Percentiles rank a stretch among this genome's conserved stretches.
Evolutionary conservation across 2,797 vertebrate genomes (phyloP).

Genomic region (Sibirionetta formosa): DNA sequence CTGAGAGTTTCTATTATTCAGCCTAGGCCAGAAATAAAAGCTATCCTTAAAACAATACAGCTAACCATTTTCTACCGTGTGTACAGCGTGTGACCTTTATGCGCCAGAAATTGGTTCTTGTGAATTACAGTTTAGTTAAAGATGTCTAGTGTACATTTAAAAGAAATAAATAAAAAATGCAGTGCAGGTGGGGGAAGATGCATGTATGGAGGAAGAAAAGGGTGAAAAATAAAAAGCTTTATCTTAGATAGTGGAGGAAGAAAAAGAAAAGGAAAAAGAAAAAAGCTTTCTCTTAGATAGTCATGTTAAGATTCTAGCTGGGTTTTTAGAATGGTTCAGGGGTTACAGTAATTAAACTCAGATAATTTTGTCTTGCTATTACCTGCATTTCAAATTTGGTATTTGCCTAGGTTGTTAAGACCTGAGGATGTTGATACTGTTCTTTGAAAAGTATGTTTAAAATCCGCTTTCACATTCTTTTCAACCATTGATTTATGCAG

Average conservation of each 20-base stretch:
- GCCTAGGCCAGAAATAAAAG: background rate
- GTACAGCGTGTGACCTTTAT: conserved; percentile 27
- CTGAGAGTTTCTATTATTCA: conserved; percentile 9
- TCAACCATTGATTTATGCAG: conserved; percentile 36
- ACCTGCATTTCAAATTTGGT: conserved; percentile 49
- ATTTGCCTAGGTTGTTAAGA: conserved; percentile 62
- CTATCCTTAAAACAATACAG: background rate
- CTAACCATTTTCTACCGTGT: conserved; percentile 51
- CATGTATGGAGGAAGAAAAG: no score
- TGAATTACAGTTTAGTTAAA: background rate
- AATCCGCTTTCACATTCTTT: conserved; percentile 58
- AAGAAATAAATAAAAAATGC: background rate
- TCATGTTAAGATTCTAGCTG: conserved; percentile 2
- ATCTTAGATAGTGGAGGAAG: background rate
- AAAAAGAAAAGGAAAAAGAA: background rate
- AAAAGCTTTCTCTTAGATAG: background rate
- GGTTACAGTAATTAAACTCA: conserved; percentile 63
- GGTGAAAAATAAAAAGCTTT: background rate
- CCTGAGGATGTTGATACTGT: conserved; percentile 50
- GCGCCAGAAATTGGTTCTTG: background rate
- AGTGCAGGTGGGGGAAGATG: accelerated
- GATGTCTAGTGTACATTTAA: background rate
- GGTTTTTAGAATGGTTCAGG: conserved; percentile 50
- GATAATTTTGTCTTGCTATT: conserved; percentile 66
- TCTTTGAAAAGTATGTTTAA: conserved; percentile 58